Evolutionary conservation across 1,140 invertebrate species (phyloP).

Genomic region (Schlechtendalia chinensis): DNA sequence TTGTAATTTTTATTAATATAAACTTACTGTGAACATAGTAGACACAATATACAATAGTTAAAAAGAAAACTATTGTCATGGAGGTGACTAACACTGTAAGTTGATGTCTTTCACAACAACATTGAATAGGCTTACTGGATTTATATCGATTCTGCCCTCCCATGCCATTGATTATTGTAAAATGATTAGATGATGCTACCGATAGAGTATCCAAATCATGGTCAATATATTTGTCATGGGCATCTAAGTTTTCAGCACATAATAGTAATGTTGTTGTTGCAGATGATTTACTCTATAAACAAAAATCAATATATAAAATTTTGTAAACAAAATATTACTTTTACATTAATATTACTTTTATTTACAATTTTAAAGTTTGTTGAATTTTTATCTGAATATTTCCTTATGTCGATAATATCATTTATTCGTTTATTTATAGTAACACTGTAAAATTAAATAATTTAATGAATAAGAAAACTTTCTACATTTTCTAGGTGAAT

Average conservation of each 20-base stretch:
- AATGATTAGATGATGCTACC: slow-evolving; percentile 80
- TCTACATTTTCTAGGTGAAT: too few relatives aligned
- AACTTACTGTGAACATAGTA: slow-evolving; percentile 62
- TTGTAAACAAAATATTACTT: background rate
- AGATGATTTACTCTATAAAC: slow-evolving; percentile 40
- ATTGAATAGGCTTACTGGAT: slow-evolving; percentile 56
- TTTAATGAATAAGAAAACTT: too few relatives aligned
- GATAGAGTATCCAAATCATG: slow-evolving; percentile 63
- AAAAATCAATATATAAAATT: slow-evolving; percentile 11
- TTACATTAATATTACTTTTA: too few relatives aligned
- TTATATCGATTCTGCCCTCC: slow-evolving; percentile 59
- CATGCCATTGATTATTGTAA: slow-evolving; percentile 78
- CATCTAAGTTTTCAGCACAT: slow-evolving; percentile 29
- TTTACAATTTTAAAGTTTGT: too few relatives aligned
- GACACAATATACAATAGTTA: slow-evolving; percentile 73
- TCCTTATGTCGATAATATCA: background rate
- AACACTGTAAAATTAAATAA: too few relatives aligned
- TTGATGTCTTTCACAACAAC: slow-evolving; percentile 66
- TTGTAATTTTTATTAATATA: background rate
- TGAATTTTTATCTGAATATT: background rate
- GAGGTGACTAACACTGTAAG: slow-evolving; percentile 75
- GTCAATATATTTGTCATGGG: slow-evolving; percentile 6
- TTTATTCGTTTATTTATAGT: too few relatives aligned
- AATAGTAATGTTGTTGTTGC: slow-evolving; percentile 6
- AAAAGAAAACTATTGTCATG: slow-evolving; percentile 65